phyloP scores from a whole-genome alignment of 2,113 vertebrate genomes.

The Callocephalon fimbriatum region DNA sequence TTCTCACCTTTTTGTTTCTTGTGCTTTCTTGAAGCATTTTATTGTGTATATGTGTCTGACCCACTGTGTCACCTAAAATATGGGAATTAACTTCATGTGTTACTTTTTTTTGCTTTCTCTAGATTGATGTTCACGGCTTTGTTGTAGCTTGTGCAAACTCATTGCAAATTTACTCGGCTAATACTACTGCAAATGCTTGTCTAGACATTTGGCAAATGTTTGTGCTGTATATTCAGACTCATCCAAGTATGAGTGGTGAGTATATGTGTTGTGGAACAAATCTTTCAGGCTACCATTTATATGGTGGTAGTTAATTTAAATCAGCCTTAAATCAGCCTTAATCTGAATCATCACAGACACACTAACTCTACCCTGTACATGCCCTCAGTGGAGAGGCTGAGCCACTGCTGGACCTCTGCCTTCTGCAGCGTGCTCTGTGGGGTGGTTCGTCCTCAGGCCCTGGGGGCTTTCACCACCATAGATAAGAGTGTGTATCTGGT shows the following conservation, averaged over 20 bases:
- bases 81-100: neutral
- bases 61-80: neutral
- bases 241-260: accelerated
- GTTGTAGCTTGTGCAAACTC: neutral
- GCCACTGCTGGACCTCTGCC: neutral
- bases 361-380: neutral
- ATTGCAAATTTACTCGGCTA: neutral
- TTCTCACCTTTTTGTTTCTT: neutral
- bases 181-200: neutral
- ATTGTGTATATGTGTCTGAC: neutral
- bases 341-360: neutral
- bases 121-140: neutral
- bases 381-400: neutral
- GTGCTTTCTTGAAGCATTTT: neutral
- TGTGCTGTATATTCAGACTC: neutral
- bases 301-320: neutral
- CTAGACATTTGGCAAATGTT: neutral
- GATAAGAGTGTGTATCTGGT: neutral
- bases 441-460: neutral
- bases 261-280: neutral
- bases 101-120: neutral
- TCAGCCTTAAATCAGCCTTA: accelerated
- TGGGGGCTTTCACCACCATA: neutral
- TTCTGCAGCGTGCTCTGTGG: neutral
- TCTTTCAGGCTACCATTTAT: neutral